phyloP scores from a whole-genome alignment of 2,113 vertebrate genomes.

The Struthidea cinerea region DNA sequence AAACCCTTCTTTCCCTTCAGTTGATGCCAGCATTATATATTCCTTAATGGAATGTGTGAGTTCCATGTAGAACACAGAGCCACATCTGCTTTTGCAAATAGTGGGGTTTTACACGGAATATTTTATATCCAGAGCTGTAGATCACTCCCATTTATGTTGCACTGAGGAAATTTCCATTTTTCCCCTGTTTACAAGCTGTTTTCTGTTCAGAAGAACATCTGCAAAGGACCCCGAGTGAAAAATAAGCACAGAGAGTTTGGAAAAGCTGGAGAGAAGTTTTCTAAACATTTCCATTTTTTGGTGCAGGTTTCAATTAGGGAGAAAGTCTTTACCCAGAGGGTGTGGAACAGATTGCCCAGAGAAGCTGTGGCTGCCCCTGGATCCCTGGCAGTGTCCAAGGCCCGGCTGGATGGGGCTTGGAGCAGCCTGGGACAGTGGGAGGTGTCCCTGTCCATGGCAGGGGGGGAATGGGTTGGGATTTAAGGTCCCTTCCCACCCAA shows the following conservation, averaged over 20 bases:
- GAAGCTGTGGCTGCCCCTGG: neutral
- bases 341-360: neutral
- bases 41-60: neutral
- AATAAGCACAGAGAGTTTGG: neutral
- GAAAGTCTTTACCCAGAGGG: neutral
- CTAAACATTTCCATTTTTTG: neutral
- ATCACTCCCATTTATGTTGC: neutral
- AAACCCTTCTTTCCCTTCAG: neutral
- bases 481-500: neutral
- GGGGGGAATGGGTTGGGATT: rapidly evolving
- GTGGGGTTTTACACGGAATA: neutral
- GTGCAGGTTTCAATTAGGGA: neutral
- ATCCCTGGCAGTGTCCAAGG: neutral
- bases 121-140: neutral
- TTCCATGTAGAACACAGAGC: neutral
- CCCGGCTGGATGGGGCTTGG: neutral
- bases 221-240: neutral
- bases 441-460: neutral
- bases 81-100: neutral
- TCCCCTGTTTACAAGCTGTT: neutral
- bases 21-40: neutral
- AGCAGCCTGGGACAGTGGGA: neutral
- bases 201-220: neutral
- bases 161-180: conserved; percentile 11
- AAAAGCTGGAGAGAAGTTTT: neutral